These are phyloP conservation scores for Gambusia holbrooki DNA, from an alignment of 2,113 vertebrate genomes.

Conservation along the genomic window DNA sequence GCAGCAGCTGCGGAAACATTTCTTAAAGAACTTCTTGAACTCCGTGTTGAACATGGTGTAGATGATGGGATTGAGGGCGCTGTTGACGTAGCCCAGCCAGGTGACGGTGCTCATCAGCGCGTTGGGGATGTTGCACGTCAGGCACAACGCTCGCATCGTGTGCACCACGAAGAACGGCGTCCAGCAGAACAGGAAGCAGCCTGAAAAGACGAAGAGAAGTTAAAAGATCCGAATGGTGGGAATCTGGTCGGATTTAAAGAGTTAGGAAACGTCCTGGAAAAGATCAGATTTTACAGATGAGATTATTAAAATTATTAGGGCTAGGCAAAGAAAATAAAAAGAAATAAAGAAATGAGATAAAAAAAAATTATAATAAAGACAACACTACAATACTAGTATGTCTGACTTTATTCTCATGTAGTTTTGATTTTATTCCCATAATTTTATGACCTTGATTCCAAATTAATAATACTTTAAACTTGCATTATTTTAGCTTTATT, in stretches of 20 bases:
- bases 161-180: constrained; percentile 96
- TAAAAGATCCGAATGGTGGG: not conserved
- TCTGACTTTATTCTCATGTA: no score
- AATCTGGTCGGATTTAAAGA: not conserved
- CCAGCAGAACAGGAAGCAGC: constrained; percentile 95
- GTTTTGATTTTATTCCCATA: no score
- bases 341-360: no score
- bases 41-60: constrained; percentile 93
- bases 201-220: constrained; percentile 64
- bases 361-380: no score
- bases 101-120: constrained; percentile 91
- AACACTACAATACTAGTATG: no score
- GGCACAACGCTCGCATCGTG: constrained; percentile 85
- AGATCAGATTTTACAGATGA: no score
- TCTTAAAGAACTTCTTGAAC: constrained; percentile 92
- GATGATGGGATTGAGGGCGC: constrained; percentile 93
- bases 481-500: no score
- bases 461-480: no score
- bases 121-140: constrained; percentile 82
- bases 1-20: constrained; percentile 81
- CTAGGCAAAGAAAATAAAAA: no score
- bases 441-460: no score
- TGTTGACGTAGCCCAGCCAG: constrained; percentile 97
- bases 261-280: no score
- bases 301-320: no score